phyloP scores from a whole-genome alignment of 2,888 invertebrate species.

The Agrotis ipsilon region DNA sequence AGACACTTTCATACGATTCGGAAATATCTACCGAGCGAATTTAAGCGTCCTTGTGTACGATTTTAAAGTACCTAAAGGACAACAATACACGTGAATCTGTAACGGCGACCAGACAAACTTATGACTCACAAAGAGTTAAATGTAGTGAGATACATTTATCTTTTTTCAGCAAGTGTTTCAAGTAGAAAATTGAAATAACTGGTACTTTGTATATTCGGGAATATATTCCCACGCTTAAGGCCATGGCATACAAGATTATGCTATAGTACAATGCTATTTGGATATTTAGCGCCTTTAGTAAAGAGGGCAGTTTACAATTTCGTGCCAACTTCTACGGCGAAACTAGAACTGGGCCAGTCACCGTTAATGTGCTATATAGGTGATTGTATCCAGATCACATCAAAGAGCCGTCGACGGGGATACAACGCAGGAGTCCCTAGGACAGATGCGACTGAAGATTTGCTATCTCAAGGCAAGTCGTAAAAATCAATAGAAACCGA shows the following conservation, averaged over 20 bases:
- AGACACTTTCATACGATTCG: constrained; percentile 87
- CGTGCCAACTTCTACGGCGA: constrained; percentile 88
- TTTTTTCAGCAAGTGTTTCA: constrained; percentile 67
- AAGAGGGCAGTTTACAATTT: constrained; percentile 90
- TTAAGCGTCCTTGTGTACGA: constrained; percentile 88
- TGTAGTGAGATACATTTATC: constrained; percentile 57
- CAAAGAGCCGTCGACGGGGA: constrained; percentile 81
- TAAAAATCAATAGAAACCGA: constrained; percentile 60
- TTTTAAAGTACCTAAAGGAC: constrained; percentile 85
- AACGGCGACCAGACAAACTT: constrained; percentile 74
- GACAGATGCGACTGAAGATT: constrained; percentile 71
- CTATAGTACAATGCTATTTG: constrained; percentile 73
- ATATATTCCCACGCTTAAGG: constrained; percentile 65
- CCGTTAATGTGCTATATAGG: constrained; percentile 85
- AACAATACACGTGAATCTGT: constrained; percentile 78
- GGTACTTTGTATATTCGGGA: constrained; percentile 27
- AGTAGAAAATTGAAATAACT: constrained; percentile 55
- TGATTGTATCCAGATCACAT: constrained; percentile 89
- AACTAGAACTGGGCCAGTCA: constrained; percentile 89
- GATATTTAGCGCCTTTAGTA: constrained; percentile 84
- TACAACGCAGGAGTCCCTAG: constrained; percentile 73
- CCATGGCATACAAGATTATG: constrained; percentile 62
- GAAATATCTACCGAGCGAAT: constrained; percentile 86
- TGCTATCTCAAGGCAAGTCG: constrained; percentile 57
- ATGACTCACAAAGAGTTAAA: constrained; percentile 70